Evolutionary conservation across 35 echinoderm and acorn worm species (phyloP), one percentile per base, ranked within the genome.

Genomic region (Amphiura filiformis): DNA sequence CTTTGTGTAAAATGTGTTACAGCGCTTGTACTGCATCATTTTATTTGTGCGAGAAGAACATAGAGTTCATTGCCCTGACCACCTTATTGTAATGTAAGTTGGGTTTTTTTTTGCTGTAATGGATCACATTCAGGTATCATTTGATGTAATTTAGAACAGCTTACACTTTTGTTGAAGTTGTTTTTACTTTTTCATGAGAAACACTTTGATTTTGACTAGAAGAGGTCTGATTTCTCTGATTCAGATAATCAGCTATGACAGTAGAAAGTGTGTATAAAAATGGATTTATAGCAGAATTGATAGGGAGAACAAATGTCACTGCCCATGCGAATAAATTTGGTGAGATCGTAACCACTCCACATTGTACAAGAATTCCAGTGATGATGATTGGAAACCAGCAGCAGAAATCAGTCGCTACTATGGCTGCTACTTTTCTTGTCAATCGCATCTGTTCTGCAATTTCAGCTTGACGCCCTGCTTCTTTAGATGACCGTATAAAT

Each of bases 371-470:
- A 17, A 91, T 86, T 0, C 90, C 84, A 76, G 86, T 37, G 39
- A 91, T 31, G 13, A 91, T 82, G 28, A 91, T 84, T 5, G 90
- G 83, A 31, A 91, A 76, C 90, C 90, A 91, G 78, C 90, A 91
- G 30, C 28, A 80, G 36, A 91, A 86, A 76, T 91, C 84, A 1
- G 90, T 91, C 7, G 31, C 77, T 20, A 91, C 84, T 14, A 91
- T 80, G 37, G 80, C 17, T 20, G 83, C 47, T 76, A 86, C 80
- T 22, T 76, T 65, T 26, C 34, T 39, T 5, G 89, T 81, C 11
- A 90, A 13, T n/a, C 23, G 32, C 28, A 80, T 86, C 18, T 91
- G 56, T 77, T 56, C 23, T 33, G 84, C 32, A 13, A 39, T n/a
- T 32, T 75, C 31, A 36, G 22, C 12, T 26, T 14, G 22, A 3